Evolutionary conservation across 2,888 invertebrate genomes (phyloP), one percentile per base, ranked within the genome.

Genomic region (Protodeltote pygarga): DNA sequence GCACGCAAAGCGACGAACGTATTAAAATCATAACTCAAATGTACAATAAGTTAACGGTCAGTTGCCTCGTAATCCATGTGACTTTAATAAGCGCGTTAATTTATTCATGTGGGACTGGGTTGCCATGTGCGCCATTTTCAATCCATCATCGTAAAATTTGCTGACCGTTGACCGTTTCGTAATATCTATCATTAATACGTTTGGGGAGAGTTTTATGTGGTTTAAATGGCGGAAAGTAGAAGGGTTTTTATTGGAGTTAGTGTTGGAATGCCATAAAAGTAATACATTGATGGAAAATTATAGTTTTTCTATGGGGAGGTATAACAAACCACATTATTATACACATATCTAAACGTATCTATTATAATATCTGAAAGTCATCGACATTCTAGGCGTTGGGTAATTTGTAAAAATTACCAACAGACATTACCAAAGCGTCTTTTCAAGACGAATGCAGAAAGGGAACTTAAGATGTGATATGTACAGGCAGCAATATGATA

Each of bases 11-110:
- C 19, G 23, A 21, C 31, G 28, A 40, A 59, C 49, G 50, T 57
- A 71, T 63, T 65, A 60, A 60, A 68, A 52, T 68, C 59, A 58
- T 70, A 69, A 65, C 41, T 65, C 61, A 61, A 53, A 48, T 45
- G 46, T 60, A 62, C 60, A 67, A 68, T 65, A 66, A 65, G 61
- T 66, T 57, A 68, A 53, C 66, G 62, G 63, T 50, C 65, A 48
- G 34, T 44, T 38, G 55, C 52, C 66, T 48, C 44, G 48, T 62
- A 55, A 69, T 51, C 51, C 50, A 25, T 38, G 41, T 54, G 57
- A 60, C 61, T 70, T 74, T 72, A 76, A 75, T 73, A 68, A 58
- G 67, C 51, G 44, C 58, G 60, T 64, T 77, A 75, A 77, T 74
- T 71, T 77, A 75, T 75, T 72, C 71, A 71, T 66, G 38, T 63